Base-by-base conservation (phyloP, 2,797 vertebrate genomes). In the Cercopithecus diana region DNA sequence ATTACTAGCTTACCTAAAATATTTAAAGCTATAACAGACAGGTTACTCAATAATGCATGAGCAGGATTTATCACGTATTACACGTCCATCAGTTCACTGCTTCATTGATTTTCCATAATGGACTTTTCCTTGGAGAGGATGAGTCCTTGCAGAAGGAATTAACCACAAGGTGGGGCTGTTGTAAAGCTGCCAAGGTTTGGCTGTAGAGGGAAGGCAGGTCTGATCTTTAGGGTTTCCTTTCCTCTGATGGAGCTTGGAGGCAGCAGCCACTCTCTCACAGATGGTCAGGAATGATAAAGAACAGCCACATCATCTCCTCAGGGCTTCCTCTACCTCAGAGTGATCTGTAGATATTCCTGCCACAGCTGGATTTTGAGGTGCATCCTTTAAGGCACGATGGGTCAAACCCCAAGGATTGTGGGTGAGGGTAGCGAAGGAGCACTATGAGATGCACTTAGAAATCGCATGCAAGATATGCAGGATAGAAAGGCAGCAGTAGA, bases 91-190 rank as follows among this genome's bases (percentile, higher is more conserved):
- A 2, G 19, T 48, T 64, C 70, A 10, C 19, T 72, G 26, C 55
- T 94, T 85, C 61, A 70, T 41, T 28, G 0, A 73, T 96, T 98
- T 94, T 93, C 55, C 2, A 2, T 92, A 67, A 93, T 90, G 55
- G 55, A 52, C 64, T 88, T 90, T 67, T 5, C 43, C 50, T 58
- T 81, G 92, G 86, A 83, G 57, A 86, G 26, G 36, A 80, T 43
- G 82, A 83, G 55, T 64, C 58, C 1, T 81, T 22, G 2, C 15
- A 30, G 67, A 87, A 94, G 58, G 41, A 41, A 5, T 77, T 57
- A 95, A 94, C 98, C 98, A 98, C 98, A 96, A 95, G 98, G 55
- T 98, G 98, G 98, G 45, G 97, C 97, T 97, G 17, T 96, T 58
- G 91, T 61, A 83, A 96, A 96, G 93, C 97, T 85, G 57, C 52